These are phyloP conservation scores for Alentia gelatinosa DNA, from an alignment of 2,888 invertebrate species.

Conservation along the genomic window DNA sequence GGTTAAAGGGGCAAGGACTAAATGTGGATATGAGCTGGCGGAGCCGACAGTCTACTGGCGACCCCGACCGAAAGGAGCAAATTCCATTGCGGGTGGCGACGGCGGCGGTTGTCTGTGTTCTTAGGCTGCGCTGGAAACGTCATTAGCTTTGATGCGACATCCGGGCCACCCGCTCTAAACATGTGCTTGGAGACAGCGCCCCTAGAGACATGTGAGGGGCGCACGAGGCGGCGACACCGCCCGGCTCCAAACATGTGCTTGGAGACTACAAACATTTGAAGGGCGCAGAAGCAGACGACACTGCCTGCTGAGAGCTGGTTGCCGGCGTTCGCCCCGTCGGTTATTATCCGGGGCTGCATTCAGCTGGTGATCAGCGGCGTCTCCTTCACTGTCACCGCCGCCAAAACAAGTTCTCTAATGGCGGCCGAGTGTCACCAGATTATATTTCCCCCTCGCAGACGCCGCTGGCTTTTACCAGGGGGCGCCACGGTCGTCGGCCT, in stretches of 20 bases:
- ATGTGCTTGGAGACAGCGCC: neutral
- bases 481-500: neutral
- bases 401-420: neutral
- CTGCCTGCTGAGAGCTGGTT: neutral
- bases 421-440: neutral
- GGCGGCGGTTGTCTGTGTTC: neutral
- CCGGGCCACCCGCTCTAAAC: neutral
- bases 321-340: neutral
- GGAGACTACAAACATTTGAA: constrained; percentile 26
- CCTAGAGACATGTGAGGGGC: constrained; percentile 29
- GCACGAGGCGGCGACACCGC: neutral
- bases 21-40: neutral
- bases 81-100: neutral
- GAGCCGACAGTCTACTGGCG: no score
- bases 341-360: neutral
- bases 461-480: neutral
- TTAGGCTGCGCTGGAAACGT: neutral
- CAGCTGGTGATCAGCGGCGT: neutral
- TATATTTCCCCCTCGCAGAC: neutral
- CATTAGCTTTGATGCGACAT: constrained; percentile 26
- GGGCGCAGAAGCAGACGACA: neutral
- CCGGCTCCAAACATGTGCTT: neutral
- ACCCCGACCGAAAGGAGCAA: neutral
- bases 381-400: neutral
- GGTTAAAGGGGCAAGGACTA: neutral